Evolutionary conservation across 2,113 vertebrate genomes (phyloP), one percentile per base, ranked within the genome.

Genomic region (Chaenogobius annularis): DNA sequence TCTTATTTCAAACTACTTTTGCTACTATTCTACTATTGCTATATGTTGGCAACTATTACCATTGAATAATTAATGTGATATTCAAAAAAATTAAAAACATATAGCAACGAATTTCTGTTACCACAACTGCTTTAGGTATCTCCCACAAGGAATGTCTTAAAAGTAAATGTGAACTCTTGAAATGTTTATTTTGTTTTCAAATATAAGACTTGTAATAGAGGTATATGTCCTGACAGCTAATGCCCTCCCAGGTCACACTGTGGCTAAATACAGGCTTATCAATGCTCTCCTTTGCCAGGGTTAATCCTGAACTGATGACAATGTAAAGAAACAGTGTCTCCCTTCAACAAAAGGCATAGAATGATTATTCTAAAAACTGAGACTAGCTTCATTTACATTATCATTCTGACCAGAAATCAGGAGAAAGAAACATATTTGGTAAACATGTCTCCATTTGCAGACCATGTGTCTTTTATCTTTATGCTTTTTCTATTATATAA

Each of bases 291-390:
- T 78, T 70, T 78, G 58, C 48, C 48, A 26, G 54, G 65, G 66
- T 65, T 85, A 90, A 90, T 90, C 81, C 78, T 69, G n/a, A 54
- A 78, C 75, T 83, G 82, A 87, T 81, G 73, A 64, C 75, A 88
- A 88, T 71, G 64, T 76, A 87, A 84, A 81, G 78, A 68, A 83
- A 80, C 63, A 66, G 71, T 68, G 70, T 85, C 75, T 87, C 66
- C 65, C 17, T 15, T 46, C 10, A 67, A 11, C 4, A 63, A 81
- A 71, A 74, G 70, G 64, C 69, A 67, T 54, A 50, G 22, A 63
- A 40, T n/a, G 15, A 12, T 63, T 4, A 4, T 40, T 31, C 22
- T 31, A 61, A 61, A 35, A 17, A 19, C 17, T 52, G 48, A 19
- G 17, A 52, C 48, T 19, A 50, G 0, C 50, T 52, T 52, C 19